Evolutionary conservation across 2,797 vertebrate genomes (phyloP).

Genomic region (Epinephelus malabaricus): DNA sequence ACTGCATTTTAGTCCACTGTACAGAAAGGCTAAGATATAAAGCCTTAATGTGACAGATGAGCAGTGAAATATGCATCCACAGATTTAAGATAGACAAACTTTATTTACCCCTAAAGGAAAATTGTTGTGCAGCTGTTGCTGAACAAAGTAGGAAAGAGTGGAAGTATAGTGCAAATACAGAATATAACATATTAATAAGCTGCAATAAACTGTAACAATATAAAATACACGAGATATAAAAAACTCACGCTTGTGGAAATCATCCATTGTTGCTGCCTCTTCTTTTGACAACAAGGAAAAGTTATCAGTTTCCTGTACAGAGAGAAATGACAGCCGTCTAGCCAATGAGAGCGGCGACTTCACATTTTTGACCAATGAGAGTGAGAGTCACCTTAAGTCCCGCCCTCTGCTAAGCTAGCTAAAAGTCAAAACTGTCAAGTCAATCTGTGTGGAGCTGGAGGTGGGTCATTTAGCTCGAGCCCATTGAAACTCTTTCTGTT

Average conservation of each 20-base stretch:
- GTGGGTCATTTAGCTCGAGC: conserved; percentile 20
- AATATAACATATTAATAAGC: too few relatives aligned
- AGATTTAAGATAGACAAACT: too few relatives aligned
- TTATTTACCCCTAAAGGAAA: too few relatives aligned
- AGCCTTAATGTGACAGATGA: too few relatives aligned
- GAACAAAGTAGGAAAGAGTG: too few relatives aligned
- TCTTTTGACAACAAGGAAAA: neutral
- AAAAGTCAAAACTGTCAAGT: neutral
- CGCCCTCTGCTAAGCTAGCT: neutral
- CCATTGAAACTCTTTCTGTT: neutral
- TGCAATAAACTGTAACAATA: neutral
- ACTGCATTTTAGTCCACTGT: too few relatives aligned
- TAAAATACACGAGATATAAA: neutral
- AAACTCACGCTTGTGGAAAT: neutral
- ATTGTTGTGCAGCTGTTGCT: too few relatives aligned
- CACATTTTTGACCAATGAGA: conserved; percentile 47
- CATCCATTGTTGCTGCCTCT: neutral
- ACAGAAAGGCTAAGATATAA: too few relatives aligned
- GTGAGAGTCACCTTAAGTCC: neutral
- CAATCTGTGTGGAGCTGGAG: neutral
- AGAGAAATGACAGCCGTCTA: neutral
- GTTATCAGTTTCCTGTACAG: neutral
- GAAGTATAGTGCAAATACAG: too few relatives aligned
- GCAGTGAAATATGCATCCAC: too few relatives aligned
- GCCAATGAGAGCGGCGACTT: conserved; percentile 41